Percentiles rank a stretch among this genome's conserved stretches.
Conservation (phyloP, 1,140 invertebrate genomes). For the Drosophila mayri region DNA sequence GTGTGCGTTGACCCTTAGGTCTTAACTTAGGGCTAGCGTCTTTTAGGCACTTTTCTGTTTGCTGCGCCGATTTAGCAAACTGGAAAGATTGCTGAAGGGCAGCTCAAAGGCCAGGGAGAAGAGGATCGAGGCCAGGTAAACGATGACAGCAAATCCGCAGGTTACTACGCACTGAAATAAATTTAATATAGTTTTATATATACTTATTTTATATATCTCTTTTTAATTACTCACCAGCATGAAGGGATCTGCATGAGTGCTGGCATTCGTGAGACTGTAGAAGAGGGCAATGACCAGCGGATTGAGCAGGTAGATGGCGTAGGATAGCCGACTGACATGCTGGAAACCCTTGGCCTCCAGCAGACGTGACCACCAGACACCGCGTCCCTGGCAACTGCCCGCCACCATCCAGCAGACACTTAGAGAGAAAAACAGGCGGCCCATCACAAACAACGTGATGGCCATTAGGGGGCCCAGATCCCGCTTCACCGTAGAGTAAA, state of each 20-base stretch:
- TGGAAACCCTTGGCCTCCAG: conserved; percentile 80
- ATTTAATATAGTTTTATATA: not conserved
- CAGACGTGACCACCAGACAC: conserved; percentile 79
- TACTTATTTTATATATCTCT: not conserved
- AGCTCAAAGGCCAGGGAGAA: conserved; percentile 83
- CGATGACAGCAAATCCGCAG: conserved; percentile 78
- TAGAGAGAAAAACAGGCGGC: conserved; percentile 74
- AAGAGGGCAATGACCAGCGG: conserved; percentile 78
- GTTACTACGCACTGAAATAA: conserved; percentile 70
- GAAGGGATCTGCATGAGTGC: conserved; percentile 81
- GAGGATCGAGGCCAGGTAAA: conserved; percentile 77
- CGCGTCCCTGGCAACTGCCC: conserved; percentile 71
- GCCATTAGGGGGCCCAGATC: conserved; percentile 67
- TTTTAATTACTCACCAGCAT: conserved; percentile 69
- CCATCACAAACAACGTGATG: conserved; percentile 74
- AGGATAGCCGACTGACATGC: conserved; percentile 82
- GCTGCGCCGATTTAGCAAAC: conserved; percentile 55
- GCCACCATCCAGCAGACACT: conserved; percentile 83
- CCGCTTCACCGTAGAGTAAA: conserved; percentile 77
- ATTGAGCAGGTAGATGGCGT: conserved; percentile 83
- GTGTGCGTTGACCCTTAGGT: conserved; percentile 35
- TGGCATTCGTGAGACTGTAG: conserved; percentile 72
- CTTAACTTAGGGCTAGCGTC: conserved; percentile 59
- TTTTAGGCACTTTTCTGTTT: conserved; percentile 61
- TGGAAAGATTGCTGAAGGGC: conserved; percentile 83